Evolutionary conservation across 2,797 vertebrate species (phyloP), one percentile per base, ranked within the genome.

Genomic region (Aplochiton taeniatus): DNA sequence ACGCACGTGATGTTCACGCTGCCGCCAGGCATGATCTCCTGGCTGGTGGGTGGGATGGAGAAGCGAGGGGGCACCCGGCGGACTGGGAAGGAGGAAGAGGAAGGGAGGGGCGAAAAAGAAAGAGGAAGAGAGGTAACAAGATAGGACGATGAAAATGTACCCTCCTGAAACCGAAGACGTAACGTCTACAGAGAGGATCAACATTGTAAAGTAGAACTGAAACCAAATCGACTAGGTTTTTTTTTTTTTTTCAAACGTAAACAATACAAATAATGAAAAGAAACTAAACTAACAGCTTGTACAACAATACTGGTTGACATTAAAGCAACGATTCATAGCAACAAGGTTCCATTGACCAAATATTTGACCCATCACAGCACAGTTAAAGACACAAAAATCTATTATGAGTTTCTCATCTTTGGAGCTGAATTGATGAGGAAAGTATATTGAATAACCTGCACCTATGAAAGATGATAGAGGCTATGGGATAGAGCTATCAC

Each of bases 351-450:
- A 93, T 92, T 92, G 94, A 96, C 95, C 95, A 95, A 94, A 88
- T 31, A 94, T 93, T 93, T 92, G 92, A 94, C 96, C 95, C 95
- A 96, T 95, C 96, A 96, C 96, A 96, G 95, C 96, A 98, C 96
- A 94, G 92, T 93, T 93, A 95, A 91, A 92, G 90, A 95, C 97
- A 99, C 98, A 98, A 98, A 99, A 98, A 99, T 98, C 97, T 98
- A 98, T 98, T 98, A 97, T 89, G 86, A 90, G 95, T 98, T 98
- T 99, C 98, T 99, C 98, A 99, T 98, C 97, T 97, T 96, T 94
- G 82, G 75, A 82, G 74, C 81, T 84, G 85, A 85, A 69, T 81
- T 81, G 62, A 76, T 83, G 65, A 68, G 13, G 43, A 68, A 71
- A 53, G n/a, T 9, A 31, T 20, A 0, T 43, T 47, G 72, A 72